Evolutionary conservation across 2,888 invertebrate species (phyloP).

Genomic region (Drosophila neoperkinsi): DNA sequence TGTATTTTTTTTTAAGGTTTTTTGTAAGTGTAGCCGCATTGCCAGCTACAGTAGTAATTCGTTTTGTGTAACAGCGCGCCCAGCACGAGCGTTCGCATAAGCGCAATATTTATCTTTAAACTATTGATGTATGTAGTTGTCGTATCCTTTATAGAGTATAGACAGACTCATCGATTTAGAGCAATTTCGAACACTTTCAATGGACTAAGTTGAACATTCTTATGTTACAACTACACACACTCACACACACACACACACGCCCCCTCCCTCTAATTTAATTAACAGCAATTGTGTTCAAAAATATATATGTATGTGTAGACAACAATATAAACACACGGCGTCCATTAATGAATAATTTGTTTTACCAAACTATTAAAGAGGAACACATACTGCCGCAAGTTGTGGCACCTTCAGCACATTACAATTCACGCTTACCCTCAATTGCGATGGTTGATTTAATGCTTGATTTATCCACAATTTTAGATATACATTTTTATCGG

Average conservation of each 20-base stretch:
- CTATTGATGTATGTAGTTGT: slow-evolving; percentile 49
- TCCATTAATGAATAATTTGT: slow-evolving; percentile 37
- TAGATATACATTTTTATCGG: slow-evolving; percentile 59
- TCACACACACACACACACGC: slow-evolving; percentile 4
- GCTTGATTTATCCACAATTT: slow-evolving; percentile 20
- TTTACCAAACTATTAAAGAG: slow-evolving; percentile 14
- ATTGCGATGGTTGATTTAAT: slow-evolving; percentile 19
- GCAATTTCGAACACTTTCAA: slow-evolving; percentile 62
- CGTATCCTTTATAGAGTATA: slow-evolving; percentile 48
- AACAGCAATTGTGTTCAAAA: slow-evolving; percentile 65
- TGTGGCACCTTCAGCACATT: slow-evolving; percentile 25
- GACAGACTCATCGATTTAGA: slow-evolving; percentile 53
- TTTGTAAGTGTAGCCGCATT: slow-evolving; percentile 34
- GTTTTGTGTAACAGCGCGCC: slow-evolving; percentile 33
- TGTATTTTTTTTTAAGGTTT: slow-evolving; percentile 5
- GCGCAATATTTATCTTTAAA: slow-evolving; percentile 26
- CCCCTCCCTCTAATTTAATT: slow-evolving; percentile 28
- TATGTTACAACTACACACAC: slow-evolving; percentile 56
- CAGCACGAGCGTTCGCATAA: slow-evolving; percentile 3
- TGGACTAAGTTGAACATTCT: slow-evolving; percentile 74
- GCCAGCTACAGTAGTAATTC: slow-evolving; percentile 58
- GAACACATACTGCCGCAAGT: slow-evolving; percentile 60
- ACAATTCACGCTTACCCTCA: slow-evolving; percentile 11
- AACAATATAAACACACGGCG: slow-evolving; percentile 26
- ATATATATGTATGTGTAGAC: slow-evolving; percentile 25